Conservation (phyloP, 2,888 invertebrate genomes). For the Agrilus biguttatus region DNA sequence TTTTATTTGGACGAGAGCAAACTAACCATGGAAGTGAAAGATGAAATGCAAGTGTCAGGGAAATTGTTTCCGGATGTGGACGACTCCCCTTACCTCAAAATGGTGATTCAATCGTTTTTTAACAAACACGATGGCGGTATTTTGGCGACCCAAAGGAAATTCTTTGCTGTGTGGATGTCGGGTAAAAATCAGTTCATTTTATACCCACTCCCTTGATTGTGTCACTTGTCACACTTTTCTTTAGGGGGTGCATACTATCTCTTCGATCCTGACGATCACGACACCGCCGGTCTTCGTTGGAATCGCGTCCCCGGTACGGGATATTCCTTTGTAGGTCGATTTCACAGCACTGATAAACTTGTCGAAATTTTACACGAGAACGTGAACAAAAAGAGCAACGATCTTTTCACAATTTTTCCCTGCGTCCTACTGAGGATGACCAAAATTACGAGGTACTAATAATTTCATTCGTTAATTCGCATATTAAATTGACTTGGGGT, state of each 20-base stretch:
- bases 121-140: slow-evolving; percentile 17
- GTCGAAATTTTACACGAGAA: slow-evolving; percentile 17
- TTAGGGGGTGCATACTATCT: slow-evolving; percentile 16
- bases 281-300: slow-evolving; percentile 19
- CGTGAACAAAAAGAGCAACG: slow-evolving; percentile 9
- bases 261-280: slow-evolving; percentile 25
- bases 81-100: slow-evolving; percentile 6
- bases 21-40: slow-evolving; percentile 19
- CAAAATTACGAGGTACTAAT: slow-evolving; percentile 12
- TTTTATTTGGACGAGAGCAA: slow-evolving; percentile 19
- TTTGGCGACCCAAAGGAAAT: slow-evolving; percentile 16
- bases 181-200: slow-evolving; percentile 2
- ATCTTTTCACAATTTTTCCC: slow-evolving; percentile 11
- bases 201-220: too few relatives aligned
- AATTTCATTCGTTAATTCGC: too few relatives aligned
- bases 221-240: background rate
- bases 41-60: slow-evolving; percentile 10
- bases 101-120: slow-evolving; percentile 18
- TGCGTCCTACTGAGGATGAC: slow-evolving; percentile 18
- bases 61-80: slow-evolving; percentile 11
- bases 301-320: slow-evolving; percentile 15
- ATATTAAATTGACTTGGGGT: slow-evolving; percentile 7
- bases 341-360: slow-evolving; percentile 14
- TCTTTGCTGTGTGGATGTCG: slow-evolving; percentile 20
- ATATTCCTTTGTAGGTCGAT: slow-evolving; percentile 16